phyloP scores from a whole-genome alignment of 1,140 invertebrate species.

The Chrysoperla carnea region DNA sequence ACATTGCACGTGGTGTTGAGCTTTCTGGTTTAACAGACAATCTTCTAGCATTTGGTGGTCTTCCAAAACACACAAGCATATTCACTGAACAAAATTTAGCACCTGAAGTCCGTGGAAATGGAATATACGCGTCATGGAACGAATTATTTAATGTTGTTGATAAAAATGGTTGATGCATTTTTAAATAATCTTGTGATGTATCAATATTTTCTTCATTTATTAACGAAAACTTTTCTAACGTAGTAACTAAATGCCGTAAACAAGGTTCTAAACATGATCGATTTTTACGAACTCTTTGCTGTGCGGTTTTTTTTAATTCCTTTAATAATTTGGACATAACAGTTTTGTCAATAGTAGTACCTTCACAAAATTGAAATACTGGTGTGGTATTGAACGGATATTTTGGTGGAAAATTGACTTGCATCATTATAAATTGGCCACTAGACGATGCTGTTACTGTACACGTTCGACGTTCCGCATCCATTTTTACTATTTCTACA shows the following conservation, averaged over 20 bases:
- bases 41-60: slow-evolving; percentile 54
- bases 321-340: slow-evolving; percentile 42
- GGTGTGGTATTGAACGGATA: slow-evolving; percentile 60
- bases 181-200: slow-evolving; percentile 2
- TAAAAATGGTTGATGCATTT: slow-evolving; percentile 9
- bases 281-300: slow-evolving; percentile 56
- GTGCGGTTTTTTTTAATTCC: slow-evolving; percentile 52
- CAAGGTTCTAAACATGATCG: slow-evolving; percentile 65
- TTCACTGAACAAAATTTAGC: slow-evolving; percentile 81
- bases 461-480: slow-evolving; percentile 49
- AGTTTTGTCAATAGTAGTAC: slow-evolving; percentile 36
- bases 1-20: slow-evolving; percentile 59
- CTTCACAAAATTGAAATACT: slow-evolving; percentile 46
- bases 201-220: slow-evolving; percentile 6
- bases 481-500: slow-evolving; percentile 54
- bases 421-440: slow-evolving; percentile 52
- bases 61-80: slow-evolving; percentile 68
- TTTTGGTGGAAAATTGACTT: slow-evolving; percentile 59
- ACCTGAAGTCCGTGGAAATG: slow-evolving; percentile 85
- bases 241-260: slow-evolving; percentile 50
- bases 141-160: slow-evolving; percentile 22
- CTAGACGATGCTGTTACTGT: slow-evolving; percentile 56
- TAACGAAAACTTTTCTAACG: slow-evolving; percentile 37
- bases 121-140: slow-evolving; percentile 65
- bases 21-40: slow-evolving; percentile 44